A percentile compares a stretch with the other conserved stretches of the same genome.
Conservation (phyloP, 2,888 invertebrate genomes). For the Drosophila pseudotalamancana region DNA sequence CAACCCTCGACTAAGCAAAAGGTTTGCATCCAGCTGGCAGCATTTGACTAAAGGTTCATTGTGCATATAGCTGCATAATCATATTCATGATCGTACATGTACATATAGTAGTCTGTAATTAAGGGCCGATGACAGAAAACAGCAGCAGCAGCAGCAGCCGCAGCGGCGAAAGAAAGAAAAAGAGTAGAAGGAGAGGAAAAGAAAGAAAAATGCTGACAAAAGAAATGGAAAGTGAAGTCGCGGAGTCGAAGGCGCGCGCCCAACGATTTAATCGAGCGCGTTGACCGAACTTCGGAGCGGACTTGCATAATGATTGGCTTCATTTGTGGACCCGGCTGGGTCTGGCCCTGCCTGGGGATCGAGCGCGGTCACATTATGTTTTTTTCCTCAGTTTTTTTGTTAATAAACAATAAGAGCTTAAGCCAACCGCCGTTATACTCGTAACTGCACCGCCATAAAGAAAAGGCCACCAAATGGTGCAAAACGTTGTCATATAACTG, state of each 20-base stretch:
- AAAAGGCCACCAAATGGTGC: constrained; percentile 50
- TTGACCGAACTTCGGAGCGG: constrained; percentile 56
- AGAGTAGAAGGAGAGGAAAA: too few relatives aligned
- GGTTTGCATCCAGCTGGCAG: too few relatives aligned
- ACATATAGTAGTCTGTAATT: constrained; percentile 31
- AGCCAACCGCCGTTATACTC: constrained; percentile 59
- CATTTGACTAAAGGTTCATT: constrained; percentile 52
- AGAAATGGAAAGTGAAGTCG: constrained; percentile 69
- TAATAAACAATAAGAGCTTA: constrained; percentile 64
- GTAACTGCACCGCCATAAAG: constrained; percentile 52
- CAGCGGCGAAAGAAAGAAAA: too few relatives aligned
- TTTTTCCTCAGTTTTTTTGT: constrained; percentile 27
- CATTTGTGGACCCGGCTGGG: too few relatives aligned
- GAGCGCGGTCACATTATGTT: constrained; percentile 21
- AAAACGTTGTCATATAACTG: constrained; percentile 62
- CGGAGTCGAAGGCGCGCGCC: constrained; percentile 19
- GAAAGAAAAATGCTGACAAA: constrained; percentile 49
- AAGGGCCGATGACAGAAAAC: constrained; percentile 61
- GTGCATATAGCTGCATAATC: constrained; percentile 44
- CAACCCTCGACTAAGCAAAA: too few relatives aligned
- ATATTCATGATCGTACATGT: constrained; percentile 1
- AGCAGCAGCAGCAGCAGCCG: too few relatives aligned
- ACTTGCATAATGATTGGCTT: constrained; percentile 78
- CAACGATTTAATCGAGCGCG: constrained; percentile 49
- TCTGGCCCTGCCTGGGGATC: constrained; percentile 16